phyloP scores from a whole-genome alignment of 1,140 invertebrate genomes.

The Vanessa tameamea region DNA sequence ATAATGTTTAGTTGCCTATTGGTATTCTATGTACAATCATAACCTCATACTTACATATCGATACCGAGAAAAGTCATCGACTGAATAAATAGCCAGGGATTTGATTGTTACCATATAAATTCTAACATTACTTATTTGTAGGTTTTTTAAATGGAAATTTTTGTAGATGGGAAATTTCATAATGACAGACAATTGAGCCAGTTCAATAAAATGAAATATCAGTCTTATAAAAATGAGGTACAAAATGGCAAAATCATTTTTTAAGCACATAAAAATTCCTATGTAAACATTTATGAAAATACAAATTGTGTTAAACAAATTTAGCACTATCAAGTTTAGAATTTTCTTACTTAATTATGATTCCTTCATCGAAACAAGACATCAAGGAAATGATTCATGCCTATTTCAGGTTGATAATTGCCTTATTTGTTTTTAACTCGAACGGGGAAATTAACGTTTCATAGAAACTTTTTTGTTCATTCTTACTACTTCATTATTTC shows the following conservation, averaged over 20 bases:
- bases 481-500: slow-evolving; percentile 1
- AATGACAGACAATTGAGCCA: no score
- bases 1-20: slow-evolving; percentile 9
- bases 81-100: slow-evolving; percentile 9
- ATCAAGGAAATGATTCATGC: slow-evolving; percentile 29
- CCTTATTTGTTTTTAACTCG: slow-evolving; percentile 22
- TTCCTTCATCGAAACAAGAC: slow-evolving; percentile 24
- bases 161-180: no score
- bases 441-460: slow-evolving; percentile 26
- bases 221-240: no score
- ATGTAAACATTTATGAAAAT: no score
- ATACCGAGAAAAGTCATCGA: slow-evolving; percentile 18
- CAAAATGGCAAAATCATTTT: no score
- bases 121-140: not conserved
- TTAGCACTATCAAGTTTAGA: not conserved
- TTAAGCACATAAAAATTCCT: no score
- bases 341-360: slow-evolving; percentile 22
- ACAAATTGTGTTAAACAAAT: not conserved
- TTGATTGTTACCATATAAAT: not conserved
- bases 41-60: not conserved
- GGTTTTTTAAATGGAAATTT: no score
- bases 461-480: slow-evolving; percentile 22
- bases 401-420: slow-evolving; percentile 27
- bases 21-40: slow-evolving; percentile 9
- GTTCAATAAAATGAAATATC: no score